Evolutionary conservation across 2,797 vertebrate species (phyloP), one percentile per base, ranked within the genome.

Genomic region (Ctenopoma kingsleyae): DNA sequence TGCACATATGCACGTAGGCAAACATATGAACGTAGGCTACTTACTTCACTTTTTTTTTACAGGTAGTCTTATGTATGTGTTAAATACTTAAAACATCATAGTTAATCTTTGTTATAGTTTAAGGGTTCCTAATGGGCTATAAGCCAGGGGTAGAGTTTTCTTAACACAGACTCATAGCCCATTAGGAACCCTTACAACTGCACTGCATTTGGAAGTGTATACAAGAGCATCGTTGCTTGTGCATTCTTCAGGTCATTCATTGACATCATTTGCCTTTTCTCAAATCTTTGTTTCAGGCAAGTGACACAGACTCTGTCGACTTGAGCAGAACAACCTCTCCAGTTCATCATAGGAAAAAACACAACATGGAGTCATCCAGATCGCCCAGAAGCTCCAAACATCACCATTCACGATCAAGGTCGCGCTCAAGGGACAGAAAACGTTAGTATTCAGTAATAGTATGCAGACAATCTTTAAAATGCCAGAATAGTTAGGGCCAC

Each of bases 401-500:
- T 81, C 96, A 97, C 85, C 95, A 96, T 70, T 99, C 97, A 67
- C 94, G 95, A 64, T 99, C 98, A 32, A 95, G 97, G 71, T 99
- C 98, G 48, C 95, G 95, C 47, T 95, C 95, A 73, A 91, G 86
- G 82, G 98, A 98, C 63, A 89, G 95, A 83, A 97, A 98, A 90
- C 94, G 97, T 80, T 94, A 96, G 89, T 89, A 69, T 87, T 60
- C 35, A 46, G 8, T 30, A 38, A 38, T 4, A 4, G 32, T 44
- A 19, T 8, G 3, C 13, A 47, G 8, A 12, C 4, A 44, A 5
- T 10, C 16, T 13, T 16, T 3, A 55, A 59, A 64, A 27, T 32
- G 8, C 6, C 11, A 30, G 1, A 52, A 22, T 3, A 44, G 32
- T 20, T n/a, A 1, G 4, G 13, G 10, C 15, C 17, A 15, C 12